These are phyloP conservation scores for Tetragnatha versicolor DNA, from an alignment of 1,140 invertebrate species.

Conservation along the genomic window DNA sequence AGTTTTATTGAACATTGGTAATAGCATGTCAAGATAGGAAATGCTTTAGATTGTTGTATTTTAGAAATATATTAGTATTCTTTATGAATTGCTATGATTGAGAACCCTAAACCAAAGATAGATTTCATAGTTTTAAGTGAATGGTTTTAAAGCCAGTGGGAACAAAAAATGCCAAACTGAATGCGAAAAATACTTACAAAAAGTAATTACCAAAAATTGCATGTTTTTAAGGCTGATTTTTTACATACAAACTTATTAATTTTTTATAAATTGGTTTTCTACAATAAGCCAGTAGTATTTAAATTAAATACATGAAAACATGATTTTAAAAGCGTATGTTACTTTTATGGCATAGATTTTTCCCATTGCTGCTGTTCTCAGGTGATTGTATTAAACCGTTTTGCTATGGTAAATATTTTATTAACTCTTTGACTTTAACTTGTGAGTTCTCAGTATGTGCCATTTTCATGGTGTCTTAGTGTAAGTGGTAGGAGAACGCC, in stretches of 20 bases:
- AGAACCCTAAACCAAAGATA: not conserved
- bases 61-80: constrained; percentile 21
- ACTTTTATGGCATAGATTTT: too few relatives aligned
- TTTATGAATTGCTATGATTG: constrained; percentile 12
- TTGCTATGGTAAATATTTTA: constrained; percentile 54
- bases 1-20: constrained; percentile 32
- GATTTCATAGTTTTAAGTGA: constrained; percentile 24
- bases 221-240: too few relatives aligned
- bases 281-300: too few relatives aligned
- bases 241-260: too few relatives aligned
- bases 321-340: too few relatives aligned
- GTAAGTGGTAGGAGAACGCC: constrained; percentile 46
- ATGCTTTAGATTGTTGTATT: constrained; percentile 37
- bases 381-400: constrained; percentile 43
- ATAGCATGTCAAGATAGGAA: constrained; percentile 33
- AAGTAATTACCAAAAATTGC: too few relatives aligned
- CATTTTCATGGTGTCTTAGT: constrained; percentile 49
- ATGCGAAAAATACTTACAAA: too few relatives aligned
- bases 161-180: constrained; percentile 1
- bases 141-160: constrained; percentile 11
- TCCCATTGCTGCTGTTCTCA: constrained; percentile 42
- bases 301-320: too few relatives aligned
- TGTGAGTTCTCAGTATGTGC: constrained; percentile 24
- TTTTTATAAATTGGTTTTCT: too few relatives aligned
- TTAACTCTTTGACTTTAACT: constrained; percentile 22